Percentiles rank a stretch among this genome's conserved stretches.
These are phyloP conservation scores for Streptopelia turtur DNA, from an alignment of 2,797 vertebrate species.

Conservation along the genomic window DNA sequence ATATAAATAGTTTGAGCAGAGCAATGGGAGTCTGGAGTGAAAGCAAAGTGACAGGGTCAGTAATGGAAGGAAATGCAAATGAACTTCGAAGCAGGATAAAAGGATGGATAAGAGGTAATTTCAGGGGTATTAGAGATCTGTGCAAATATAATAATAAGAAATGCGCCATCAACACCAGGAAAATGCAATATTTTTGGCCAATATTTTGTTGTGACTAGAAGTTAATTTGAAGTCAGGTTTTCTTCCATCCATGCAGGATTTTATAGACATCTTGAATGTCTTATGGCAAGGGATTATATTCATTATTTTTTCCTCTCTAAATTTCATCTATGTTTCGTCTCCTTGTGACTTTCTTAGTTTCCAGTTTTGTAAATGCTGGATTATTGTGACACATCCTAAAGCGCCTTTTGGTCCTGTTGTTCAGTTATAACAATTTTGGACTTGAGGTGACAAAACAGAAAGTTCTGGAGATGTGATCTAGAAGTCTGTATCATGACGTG, in stretches of 20 bases:
- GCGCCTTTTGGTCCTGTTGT: not conserved
- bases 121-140: not conserved
- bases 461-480: not conserved
- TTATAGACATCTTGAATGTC: not conserved
- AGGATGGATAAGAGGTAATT: not conserved
- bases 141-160: not conserved
- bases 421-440: not conserved
- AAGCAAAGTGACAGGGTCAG: not conserved
- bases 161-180: not conserved
- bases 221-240: not conserved
- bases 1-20: constrained; percentile 43
- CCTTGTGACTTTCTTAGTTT: not conserved
- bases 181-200: not conserved
- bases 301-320: not conserved
- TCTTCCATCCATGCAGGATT: not conserved
- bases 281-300: not conserved
- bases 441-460: not conserved
- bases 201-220: not conserved
- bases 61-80: constrained; percentile 36
- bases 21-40: not conserved
- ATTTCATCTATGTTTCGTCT: not conserved
- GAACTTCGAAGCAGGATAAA: not conserved
- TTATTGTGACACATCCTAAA: not conserved
- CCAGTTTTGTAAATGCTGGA: not conserved
- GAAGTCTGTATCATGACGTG: not conserved